Conservation (phyloP, 2,888 invertebrate genomes). For the Hyppa rectilinea region DNA sequence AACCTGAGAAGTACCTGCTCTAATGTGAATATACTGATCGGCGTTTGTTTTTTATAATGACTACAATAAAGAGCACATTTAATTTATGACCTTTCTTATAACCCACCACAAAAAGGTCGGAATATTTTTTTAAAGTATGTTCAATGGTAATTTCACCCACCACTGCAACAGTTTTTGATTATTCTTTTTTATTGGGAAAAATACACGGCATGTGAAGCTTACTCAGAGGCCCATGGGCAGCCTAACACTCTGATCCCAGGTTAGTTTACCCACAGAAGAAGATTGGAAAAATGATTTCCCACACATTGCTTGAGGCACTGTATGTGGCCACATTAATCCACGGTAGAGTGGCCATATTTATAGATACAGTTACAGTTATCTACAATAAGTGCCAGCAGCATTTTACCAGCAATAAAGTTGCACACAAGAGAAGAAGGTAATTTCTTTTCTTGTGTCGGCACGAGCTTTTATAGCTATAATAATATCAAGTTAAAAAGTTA, state of each 20-base stretch:
- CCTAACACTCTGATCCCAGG: no score
- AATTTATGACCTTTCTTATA: no score
- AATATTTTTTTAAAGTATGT: not conserved
- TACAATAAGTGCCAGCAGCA: not conserved
- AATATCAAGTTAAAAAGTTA: constrained; percentile 28
- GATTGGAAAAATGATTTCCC: no score
- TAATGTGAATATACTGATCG: not conserved
- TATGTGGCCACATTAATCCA: not conserved
- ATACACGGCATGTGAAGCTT: no score
- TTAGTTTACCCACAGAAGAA: no score
- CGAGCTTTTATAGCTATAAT: constrained; percentile 2
- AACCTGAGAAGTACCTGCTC: constrained; percentile 6
- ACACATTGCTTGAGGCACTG: not conserved
- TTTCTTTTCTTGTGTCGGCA: not conserved
- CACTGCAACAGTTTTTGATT: no score
- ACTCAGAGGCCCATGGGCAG: no score
- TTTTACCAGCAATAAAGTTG: constrained; percentile 6
- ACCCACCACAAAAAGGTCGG: no score
- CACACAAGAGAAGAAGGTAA: not conserved
- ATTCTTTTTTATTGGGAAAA: not conserved
- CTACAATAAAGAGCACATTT: no score
- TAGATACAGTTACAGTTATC: not conserved
- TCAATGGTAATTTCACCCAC: not conserved
- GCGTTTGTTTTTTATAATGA: constrained; percentile 3
- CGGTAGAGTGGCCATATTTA: not conserved